A percentile compares a stretch with the other conserved stretches of the same genome.
Evolutionary conservation across 92 coral and sea anemone genomes (phyloP).

Genomic region (Porites divaricata): DNA sequence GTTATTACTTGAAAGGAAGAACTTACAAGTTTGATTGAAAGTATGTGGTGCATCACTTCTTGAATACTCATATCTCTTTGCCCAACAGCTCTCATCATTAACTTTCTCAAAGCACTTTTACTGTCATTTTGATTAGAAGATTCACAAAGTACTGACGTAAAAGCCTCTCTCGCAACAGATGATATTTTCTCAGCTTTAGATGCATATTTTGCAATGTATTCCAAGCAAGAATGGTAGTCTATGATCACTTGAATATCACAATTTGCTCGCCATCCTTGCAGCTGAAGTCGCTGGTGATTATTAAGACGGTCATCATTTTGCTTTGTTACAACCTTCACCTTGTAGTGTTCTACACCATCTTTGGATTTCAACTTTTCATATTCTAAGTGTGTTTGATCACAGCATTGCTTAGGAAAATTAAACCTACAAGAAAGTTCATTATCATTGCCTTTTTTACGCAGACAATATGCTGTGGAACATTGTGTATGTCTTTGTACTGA

Average conservation of each 20-base stretch:
- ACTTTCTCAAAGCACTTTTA: conserved; percentile 19
- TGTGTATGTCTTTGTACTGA: conserved; percentile 57
- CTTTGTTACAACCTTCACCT: conserved; percentile 61
- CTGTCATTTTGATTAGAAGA: conserved; percentile 17
- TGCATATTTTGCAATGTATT: conserved; percentile 68
- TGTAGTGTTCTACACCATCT: conserved; percentile 49
- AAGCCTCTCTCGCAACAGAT: conserved; percentile 57
- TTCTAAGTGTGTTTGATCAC: conserved; percentile 48
- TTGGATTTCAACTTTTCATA: conserved; percentile 45
- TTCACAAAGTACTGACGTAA: conserved; percentile 44
- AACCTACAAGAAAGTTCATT: conserved; percentile 37
- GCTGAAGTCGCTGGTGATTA: conserved; percentile 53
- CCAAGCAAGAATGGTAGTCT: conserved; percentile 62
- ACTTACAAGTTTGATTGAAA: conserved; percentile 50
- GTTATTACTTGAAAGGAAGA: conserved; percentile 57
- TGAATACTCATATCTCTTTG: conserved; percentile 67
- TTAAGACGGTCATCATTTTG: conserved; percentile 43
- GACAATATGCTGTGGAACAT: conserved; percentile 54
- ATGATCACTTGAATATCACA: conserved; percentile 59
- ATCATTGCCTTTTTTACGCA: conserved; percentile 26
- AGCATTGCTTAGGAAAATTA: conserved; percentile 41
- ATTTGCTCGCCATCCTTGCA: conserved; percentile 61
- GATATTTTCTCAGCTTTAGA: conserved; percentile 61
- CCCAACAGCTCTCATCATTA: conserved; percentile 69
- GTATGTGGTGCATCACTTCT: conserved; percentile 71